These are phyloP conservation scores for Brachionus rotundiformis DNA, from an alignment of 1,140 invertebrate species.

Conservation along the genomic window DNA sequence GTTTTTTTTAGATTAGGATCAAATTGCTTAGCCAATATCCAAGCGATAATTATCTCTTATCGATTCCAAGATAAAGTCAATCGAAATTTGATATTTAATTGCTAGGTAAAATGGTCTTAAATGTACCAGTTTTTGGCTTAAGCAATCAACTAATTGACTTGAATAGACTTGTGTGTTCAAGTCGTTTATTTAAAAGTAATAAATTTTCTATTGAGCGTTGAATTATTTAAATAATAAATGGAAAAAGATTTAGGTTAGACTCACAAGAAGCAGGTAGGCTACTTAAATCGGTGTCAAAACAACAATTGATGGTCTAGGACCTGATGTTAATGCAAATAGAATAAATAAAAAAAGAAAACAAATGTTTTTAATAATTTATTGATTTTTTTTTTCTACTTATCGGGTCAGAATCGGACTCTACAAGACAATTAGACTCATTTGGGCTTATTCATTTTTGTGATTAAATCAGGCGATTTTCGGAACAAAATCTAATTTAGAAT, in stretches of 20 bases:
- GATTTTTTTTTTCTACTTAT: constrained; percentile 10
- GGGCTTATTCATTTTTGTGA: constrained; percentile 6
- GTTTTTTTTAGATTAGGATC: constrained; percentile 10
- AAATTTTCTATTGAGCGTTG: background rate
- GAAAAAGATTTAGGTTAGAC: background rate
- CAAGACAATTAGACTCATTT: constrained; percentile 4
- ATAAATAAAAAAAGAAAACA: background rate
- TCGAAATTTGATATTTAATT: constrained; percentile 3
- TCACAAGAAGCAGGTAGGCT: background rate
- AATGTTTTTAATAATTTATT: constrained; percentile 7
- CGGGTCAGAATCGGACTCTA: background rate
- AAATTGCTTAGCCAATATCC: background rate
- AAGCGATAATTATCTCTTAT: constrained; percentile 19
- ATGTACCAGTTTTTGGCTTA: background rate
- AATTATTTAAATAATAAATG: constrained; percentile 3
- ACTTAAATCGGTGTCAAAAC: constrained; percentile 6
- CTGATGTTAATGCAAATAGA: constrained; percentile 8
- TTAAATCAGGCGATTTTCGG: background rate
- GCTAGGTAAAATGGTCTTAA: background rate
- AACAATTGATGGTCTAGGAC: background rate
- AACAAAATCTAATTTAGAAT: background rate
- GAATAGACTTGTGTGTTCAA: background rate
- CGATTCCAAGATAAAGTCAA: constrained; percentile 12
- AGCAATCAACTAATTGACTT: background rate
- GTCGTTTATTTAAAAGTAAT: background rate